Evolutionary conservation across 2,888 invertebrate genomes (phyloP).

Genomic region (Habroteleia sp.): DNA sequence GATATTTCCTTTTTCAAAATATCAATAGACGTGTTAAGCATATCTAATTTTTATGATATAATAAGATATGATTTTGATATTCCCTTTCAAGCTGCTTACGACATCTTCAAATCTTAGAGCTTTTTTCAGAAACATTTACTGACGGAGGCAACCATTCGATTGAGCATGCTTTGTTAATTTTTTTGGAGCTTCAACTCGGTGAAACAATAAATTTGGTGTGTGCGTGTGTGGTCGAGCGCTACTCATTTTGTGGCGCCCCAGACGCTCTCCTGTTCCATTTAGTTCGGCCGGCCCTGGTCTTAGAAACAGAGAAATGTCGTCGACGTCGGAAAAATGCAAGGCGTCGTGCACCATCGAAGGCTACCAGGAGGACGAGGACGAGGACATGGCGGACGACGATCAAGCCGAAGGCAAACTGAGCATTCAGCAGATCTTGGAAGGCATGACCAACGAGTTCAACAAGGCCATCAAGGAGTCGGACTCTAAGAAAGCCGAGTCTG

Average conservation of each 20-base stretch:
- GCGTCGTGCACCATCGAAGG: conserved; percentile 70
- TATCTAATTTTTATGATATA: too few relatives aligned
- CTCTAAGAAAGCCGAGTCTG: conserved; percentile 20
- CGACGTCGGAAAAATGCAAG: conserved; percentile 62
- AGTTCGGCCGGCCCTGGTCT: conserved; percentile 41
- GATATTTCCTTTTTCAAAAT: too few relatives aligned
- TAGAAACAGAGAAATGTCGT: conserved; percentile 48
- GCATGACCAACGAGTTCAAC: conserved; percentile 80
- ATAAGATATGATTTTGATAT: too few relatives aligned
- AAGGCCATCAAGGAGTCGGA: conserved; percentile 67
- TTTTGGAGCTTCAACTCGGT: too few relatives aligned
- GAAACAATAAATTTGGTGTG: too few relatives aligned
- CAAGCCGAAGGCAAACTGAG: conserved; percentile 75
- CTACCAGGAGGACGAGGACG: conserved; percentile 72
- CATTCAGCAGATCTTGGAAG: conserved; percentile 78
- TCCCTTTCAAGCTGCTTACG: too few relatives aligned
- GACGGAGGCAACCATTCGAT: too few relatives aligned
- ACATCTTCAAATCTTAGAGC: too few relatives aligned
- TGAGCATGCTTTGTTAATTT: too few relatives aligned
- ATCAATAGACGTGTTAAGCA: too few relatives aligned
- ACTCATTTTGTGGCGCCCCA: conserved; percentile 53
- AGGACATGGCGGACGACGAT: conserved; percentile 69
- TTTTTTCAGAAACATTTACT: too few relatives aligned
- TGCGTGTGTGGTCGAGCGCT: too few relatives aligned
- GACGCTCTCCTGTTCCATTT: conserved; percentile 5